phyloP scores from a whole-genome alignment of 2,888 invertebrate species.

The Crepidodera aurea region DNA sequence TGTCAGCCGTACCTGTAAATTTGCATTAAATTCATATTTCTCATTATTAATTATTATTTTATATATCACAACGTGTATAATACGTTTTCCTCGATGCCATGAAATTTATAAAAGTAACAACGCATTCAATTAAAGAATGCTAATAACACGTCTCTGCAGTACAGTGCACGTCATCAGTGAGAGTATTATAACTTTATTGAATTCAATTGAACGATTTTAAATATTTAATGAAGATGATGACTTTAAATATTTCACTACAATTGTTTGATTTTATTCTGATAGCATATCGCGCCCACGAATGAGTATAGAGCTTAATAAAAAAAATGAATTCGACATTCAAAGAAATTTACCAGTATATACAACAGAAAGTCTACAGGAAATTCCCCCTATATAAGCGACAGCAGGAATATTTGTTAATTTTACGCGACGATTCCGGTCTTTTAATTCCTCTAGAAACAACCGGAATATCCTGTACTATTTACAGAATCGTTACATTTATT shows the following conservation, averaged over 20 bases:
- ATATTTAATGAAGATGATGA: slow-evolving; percentile 1
- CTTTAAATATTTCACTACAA: background rate
- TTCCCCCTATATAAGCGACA: no score
- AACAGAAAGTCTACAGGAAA: no score
- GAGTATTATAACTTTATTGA: background rate
- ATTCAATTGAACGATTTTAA: background rate
- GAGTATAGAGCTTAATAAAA: no score
- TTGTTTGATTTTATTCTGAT: background rate
- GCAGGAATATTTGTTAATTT: no score
- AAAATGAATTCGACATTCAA: no score
- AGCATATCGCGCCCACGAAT: background rate
- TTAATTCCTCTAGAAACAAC: no score
- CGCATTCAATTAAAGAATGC: slow-evolving; percentile 15
- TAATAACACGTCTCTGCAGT: slow-evolving; percentile 7
- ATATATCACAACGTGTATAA: slow-evolving; percentile 26
- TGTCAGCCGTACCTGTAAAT: slow-evolving; percentile 30
- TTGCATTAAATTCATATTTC: slow-evolving; percentile 37
- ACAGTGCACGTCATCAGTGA: background rate
- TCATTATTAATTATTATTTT: slow-evolving; percentile 35
- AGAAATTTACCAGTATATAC: no score
- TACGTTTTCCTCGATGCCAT: slow-evolving; percentile 1
- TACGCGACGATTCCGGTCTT: no score
- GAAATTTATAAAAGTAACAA: slow-evolving; percentile 13
- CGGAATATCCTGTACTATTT: no score
- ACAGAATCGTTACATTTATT: no score